Conservation (phyloP, 2,113 vertebrate species). For the Manacus vitellinus region DNA sequence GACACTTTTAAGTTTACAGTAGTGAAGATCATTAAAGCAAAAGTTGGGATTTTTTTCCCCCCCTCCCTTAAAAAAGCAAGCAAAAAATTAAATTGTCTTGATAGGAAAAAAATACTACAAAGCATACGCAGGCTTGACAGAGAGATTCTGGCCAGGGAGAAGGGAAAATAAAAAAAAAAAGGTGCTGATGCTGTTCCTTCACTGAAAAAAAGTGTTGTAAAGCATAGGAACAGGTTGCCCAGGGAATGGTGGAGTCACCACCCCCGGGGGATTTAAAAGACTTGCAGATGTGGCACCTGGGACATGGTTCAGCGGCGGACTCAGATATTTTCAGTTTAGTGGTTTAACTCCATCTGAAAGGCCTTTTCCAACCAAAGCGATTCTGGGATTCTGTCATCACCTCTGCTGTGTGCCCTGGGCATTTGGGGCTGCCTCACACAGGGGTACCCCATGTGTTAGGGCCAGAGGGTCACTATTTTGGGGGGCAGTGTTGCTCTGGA, state of each 20-base stretch:
- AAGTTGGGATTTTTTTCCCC: neutral
- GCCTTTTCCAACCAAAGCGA: neutral
- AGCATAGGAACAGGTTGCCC: neutral
- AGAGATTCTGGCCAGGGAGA: neutral
- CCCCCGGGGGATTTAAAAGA: neutral
- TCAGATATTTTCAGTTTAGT: neutral
- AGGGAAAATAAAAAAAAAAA: neutral
- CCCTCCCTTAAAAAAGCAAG: neutral
- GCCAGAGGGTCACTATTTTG: neutral
- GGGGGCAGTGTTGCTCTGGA: neutral
- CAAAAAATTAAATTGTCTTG: neutral
- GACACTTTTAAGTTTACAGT: slow-evolving; percentile 20
- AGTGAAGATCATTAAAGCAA: neutral
- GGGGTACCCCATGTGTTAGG: neutral
- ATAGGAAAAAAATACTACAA: neutral
- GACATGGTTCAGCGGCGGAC: neutral
- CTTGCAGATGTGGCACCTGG: neutral
- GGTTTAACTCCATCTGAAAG: neutral
- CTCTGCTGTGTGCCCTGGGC: neutral
- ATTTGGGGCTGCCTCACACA: neutral
- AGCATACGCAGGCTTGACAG: neutral
- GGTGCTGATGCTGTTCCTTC: neutral
- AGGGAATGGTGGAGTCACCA: neutral
- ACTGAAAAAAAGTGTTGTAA: neutral
- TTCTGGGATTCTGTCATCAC: neutral